phyloP scores from a whole-genome alignment of 1,140 invertebrate genomes.

The Amyelois transitella region DNA sequence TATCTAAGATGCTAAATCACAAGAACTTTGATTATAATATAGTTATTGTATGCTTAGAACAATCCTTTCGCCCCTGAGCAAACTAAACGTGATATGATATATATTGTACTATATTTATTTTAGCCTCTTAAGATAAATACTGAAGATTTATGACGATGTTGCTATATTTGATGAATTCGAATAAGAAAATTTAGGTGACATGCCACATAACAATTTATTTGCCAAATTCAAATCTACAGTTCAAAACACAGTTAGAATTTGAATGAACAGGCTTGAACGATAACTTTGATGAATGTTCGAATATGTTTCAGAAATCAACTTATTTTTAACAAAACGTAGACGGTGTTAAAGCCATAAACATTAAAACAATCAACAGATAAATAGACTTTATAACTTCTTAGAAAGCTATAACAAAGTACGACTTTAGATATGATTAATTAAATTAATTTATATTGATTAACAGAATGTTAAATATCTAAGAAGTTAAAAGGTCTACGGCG shows the following conservation, averaged over 20 bases:
- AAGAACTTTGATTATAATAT: conserved; percentile 35
- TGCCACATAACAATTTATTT: too few species aligned
- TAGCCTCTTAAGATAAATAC: neutral
- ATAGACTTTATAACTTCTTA: neutral
- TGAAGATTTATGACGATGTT: neutral
- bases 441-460: neutral
- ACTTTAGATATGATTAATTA: neutral
- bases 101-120: conserved; percentile 24
- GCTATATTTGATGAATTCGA: neutral
- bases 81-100: conserved; percentile 30
- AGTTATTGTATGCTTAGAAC: conserved; percentile 39
- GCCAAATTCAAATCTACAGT: too few species aligned
- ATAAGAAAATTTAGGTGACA: neutral
- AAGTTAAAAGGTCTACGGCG: neutral
- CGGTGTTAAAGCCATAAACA: neutral
- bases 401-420: neutral
- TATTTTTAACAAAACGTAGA: neutral
- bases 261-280: too few species aligned
- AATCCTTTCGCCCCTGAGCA: conserved; percentile 16
- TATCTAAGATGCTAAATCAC: conserved; percentile 46
- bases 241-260: too few species aligned
- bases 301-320: too few species aligned
- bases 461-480: neutral
- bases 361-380: neutral
- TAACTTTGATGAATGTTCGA: too few species aligned